phyloP scores from a whole-genome alignment of 2,113 vertebrate genomes.

The Pica pica region DNA sequence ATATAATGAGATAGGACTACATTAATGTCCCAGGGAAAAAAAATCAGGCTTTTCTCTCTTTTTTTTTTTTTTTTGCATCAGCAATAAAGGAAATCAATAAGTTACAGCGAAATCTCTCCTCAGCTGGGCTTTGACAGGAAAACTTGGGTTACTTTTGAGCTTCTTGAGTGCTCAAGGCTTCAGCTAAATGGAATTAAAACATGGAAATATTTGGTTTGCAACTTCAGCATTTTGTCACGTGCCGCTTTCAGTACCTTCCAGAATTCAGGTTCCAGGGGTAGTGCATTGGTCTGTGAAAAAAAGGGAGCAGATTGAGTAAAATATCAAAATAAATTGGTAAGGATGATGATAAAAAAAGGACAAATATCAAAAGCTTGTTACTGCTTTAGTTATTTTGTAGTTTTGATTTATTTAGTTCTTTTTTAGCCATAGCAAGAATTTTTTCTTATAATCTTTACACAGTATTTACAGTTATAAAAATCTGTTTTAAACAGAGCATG shows the following conservation, averaged over 20 bases:
- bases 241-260: background rate
- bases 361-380: background rate
- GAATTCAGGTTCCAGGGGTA: background rate
- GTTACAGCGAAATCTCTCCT: conserved; percentile 28
- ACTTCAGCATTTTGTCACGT: background rate
- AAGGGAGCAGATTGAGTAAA: background rate
- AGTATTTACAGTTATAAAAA: background rate
- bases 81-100: conserved; percentile 54
- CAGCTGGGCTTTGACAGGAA: conserved; percentile 14
- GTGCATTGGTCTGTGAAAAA: background rate
- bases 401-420: background rate
- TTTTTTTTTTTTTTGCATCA: conserved; percentile 18
- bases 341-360: no score
- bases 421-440: background rate
- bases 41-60: background rate
- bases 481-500: background rate
- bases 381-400: background rate
- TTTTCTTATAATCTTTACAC: background rate
- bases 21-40: conserved; percentile 37
- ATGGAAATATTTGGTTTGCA: background rate
- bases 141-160: background rate
- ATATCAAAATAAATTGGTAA: background rate
- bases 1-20: conserved; percentile 59
- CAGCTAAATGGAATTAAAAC: background rate
- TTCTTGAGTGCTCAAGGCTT: background rate